Base-by-base conservation (phyloP, 2,113 vertebrate species). In the Bucco capensis region DNA sequence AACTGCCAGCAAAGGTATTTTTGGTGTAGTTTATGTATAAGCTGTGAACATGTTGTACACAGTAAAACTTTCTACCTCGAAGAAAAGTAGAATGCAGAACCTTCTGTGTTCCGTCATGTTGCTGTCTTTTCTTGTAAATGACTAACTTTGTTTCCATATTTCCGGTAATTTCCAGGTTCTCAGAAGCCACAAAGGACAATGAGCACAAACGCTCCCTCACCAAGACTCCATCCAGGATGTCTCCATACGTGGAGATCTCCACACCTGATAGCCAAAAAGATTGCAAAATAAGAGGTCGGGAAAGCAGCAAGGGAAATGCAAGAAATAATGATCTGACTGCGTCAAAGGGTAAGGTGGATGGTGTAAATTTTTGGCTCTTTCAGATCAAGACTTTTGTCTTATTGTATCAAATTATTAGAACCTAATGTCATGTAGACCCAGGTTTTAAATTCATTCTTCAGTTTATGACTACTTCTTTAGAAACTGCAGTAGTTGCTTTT, bases 141-240 rank as follows among this genome's bases (percentile, higher is more conserved):
- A 83, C 31, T 73, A 25, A 44, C 40, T 46, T 71, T 47, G 9
- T 62, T 15, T 66, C 62, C 6, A 1, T 40, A 3, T 54, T 89
- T 92, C 64, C 77, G 57, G 79, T 31, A 61, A 69, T 16, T 87
- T 60, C 65, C 60, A 99, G 99, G 86, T 99, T 99, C 94, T 98
- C 98, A 0, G 97, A 98, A 77, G 94, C 98, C n/a, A 98, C 98
- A 28, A 96, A 95, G 70, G 98, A 99, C 85, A 99, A 99, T 22
- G 98, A 98, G 73, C 94, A 98, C 47, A 99, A 99, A 81, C 97
- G 87, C 18, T 98, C 98, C 19, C 90, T 98, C 86, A 95, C 97
- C 83, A 99, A 99, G 97, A 99, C 98, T 18, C 99, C 99, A 6
- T 98, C 98, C 49, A 98, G 98, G 86, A 98, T 97, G 98, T 98